These are phyloP conservation scores for Ctenosaura bakeri DNA, from an alignment of 2,797 vertebrate species.

Conservation along the genomic window DNA sequence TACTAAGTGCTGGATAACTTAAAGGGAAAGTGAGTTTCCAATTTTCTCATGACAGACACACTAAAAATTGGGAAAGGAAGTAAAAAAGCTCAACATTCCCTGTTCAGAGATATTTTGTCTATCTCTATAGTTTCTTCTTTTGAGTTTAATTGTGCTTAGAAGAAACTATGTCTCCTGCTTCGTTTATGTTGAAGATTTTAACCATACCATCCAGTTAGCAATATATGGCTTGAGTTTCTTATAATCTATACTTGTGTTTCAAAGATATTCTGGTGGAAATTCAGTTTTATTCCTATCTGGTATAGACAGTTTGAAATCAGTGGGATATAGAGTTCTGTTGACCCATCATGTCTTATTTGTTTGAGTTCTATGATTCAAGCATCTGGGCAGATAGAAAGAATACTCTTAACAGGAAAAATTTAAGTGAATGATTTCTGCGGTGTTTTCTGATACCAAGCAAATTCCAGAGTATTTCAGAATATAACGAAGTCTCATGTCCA, in stretches of 20 bases:
- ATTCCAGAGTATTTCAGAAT: too few species aligned
- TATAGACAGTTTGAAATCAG: not conserved
- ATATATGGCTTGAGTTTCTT: not conserved
- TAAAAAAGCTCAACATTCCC: not conserved
- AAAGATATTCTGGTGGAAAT: slow-evolving; percentile 24
- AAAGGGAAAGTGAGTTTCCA: not conserved
- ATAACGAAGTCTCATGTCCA: too few species aligned
- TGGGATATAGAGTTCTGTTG: not conserved
- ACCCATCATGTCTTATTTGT: not conserved
- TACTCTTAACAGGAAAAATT: too few species aligned
- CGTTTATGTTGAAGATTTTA: slow-evolving; percentile 25
- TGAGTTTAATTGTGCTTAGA: slow-evolving; percentile 30
- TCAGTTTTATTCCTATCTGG: not conserved
- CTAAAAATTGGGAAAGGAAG: not conserved
- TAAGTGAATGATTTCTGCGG: too few species aligned
- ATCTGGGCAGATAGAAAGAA: too few species aligned
- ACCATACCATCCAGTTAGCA: slow-evolving; percentile 25
- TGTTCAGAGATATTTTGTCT: slow-evolving; percentile 29
- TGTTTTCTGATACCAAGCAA: too few species aligned
- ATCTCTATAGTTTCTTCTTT: slow-evolving; percentile 37
- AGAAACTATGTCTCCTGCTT: slow-evolving; percentile 18
- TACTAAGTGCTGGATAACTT: not conserved
- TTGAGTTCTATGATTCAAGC: not conserved
- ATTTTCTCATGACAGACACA: not conserved
- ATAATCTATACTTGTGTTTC: slow-evolving; percentile 17